Conservation (phyloP, 2,888 invertebrate species). For the Lacanobia oleracea region DNA sequence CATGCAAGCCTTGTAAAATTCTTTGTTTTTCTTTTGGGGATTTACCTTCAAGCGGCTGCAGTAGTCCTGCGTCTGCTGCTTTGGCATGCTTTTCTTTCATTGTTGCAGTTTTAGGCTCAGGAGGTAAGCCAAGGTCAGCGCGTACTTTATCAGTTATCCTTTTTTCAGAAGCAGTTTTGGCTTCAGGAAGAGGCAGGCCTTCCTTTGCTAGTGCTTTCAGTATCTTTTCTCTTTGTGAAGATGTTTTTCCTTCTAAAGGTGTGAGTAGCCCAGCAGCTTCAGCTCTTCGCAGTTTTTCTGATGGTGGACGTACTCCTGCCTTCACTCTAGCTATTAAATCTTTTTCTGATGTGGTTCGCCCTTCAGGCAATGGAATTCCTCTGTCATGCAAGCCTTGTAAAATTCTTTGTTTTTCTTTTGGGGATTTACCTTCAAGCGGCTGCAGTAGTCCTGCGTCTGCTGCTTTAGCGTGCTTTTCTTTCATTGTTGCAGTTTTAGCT, state of each 20-base stretch:
- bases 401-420: neutral
- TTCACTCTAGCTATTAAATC: neutral
- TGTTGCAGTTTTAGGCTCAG: neutral
- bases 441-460: neutral
- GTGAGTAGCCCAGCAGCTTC: neutral
- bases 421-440: neutral
- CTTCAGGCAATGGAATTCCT: neutral
- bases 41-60: neutral
- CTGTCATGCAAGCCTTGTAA: constrained; percentile 4
- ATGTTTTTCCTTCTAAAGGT: neutral
- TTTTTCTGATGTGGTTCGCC: neutral
- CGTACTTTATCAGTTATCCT: neutral
- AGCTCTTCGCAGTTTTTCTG: neutral
- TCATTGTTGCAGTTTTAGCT: neutral
- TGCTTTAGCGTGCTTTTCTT: neutral
- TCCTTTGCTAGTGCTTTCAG: neutral
- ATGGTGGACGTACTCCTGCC: neutral
- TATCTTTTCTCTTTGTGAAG: neutral
- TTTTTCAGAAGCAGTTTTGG: neutral
- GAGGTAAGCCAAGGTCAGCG: neutral
- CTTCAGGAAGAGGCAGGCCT: neutral
- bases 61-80: neutral
- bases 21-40: neutral
- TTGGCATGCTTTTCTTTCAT: neutral
- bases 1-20: constrained; percentile 12